Percentiles rank a stretch among this genome's conserved stretches.
phyloP scores from a whole-genome alignment of 2,888 invertebrate genomes.

The Thereva unica region DNA sequence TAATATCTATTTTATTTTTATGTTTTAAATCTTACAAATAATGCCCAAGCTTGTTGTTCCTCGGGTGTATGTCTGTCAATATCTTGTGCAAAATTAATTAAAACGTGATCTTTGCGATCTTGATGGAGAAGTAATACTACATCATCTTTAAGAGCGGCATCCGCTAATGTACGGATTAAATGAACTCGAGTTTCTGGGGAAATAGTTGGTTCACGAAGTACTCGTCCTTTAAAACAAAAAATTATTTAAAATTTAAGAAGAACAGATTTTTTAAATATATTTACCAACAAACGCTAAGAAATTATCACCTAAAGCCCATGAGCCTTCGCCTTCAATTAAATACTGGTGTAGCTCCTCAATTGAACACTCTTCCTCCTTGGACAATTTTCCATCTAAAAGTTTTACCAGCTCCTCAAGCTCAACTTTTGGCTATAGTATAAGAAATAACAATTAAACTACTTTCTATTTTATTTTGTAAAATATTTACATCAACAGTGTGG shows the following conservation, averaged over 20 bases:
- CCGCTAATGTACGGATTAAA: conserved; percentile 72
- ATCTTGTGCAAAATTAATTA: conserved; percentile 84
- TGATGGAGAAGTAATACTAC: conserved; percentile 87
- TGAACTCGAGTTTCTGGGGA: conserved; percentile 66
- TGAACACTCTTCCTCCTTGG: conserved; percentile 72
- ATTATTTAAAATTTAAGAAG: background rate
- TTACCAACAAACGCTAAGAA: conserved; percentile 76
- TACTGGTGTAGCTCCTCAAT: conserved; percentile 86
- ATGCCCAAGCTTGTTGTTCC: conserved; percentile 79
- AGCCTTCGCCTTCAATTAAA: conserved; percentile 85
- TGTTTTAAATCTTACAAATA: conserved; percentile 68
- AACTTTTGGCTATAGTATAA: conserved; percentile 63
- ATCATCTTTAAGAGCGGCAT: conserved; percentile 84
- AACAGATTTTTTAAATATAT: background rate
- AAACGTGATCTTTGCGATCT: conserved; percentile 83
- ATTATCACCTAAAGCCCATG: conserved; percentile 89
- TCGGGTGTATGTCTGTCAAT: conserved; percentile 74
- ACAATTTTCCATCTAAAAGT: conserved; percentile 71
- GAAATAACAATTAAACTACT: conserved; percentile 29
- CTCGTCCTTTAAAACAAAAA: conserved; percentile 56
- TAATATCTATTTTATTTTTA: too few species aligned
- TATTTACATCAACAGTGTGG: conserved; percentile 72
- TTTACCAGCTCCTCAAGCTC: conserved; percentile 75
- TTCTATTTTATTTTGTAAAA: conserved; percentile 4
- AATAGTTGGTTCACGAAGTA: conserved; percentile 66